Percentiles rank a stretch among this genome's conserved stretches.
Evolutionary conservation across 2,888 invertebrate genomes (phyloP).

Genomic region (Plebejus argus): DNA sequence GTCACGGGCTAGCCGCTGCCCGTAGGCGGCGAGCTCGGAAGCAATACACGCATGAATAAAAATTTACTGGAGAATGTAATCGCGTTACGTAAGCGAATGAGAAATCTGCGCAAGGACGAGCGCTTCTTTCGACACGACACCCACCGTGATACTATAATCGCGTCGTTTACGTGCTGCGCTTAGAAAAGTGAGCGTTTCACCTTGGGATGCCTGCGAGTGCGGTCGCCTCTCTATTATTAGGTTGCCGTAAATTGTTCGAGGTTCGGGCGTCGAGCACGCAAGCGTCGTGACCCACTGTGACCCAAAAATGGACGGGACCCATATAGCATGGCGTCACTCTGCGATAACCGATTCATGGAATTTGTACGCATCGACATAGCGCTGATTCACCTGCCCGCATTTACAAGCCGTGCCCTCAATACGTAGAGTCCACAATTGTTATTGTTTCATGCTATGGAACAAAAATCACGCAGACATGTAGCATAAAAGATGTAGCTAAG

Average conservation of each 20-base stretch:
- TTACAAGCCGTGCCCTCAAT: not conserved
- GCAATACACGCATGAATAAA: constrained; percentile 60
- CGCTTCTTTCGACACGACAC: constrained; percentile 65
- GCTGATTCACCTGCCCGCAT: constrained; percentile 13
- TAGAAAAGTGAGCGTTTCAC: constrained; percentile 77
- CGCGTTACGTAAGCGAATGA: constrained; percentile 70
- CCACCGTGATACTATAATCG: constrained; percentile 69
- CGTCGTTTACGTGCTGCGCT: constrained; percentile 71
- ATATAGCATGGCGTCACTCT: constrained; percentile 65
- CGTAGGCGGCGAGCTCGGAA: constrained; percentile 48
- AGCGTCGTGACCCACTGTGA: constrained; percentile 78
- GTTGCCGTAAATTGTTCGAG: constrained; percentile 62
- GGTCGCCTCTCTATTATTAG: constrained; percentile 71
- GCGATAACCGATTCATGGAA: constrained; percentile 72
- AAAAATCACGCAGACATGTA: not conserved
- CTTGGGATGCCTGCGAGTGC: constrained; percentile 68
- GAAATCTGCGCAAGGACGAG: constrained; percentile 74
- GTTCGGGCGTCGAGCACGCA: constrained; percentile 65
- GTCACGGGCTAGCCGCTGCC: constrained; percentile 65
- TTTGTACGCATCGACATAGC: constrained; percentile 57
- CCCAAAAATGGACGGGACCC: constrained; percentile 73
- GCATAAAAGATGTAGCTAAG: not conserved
- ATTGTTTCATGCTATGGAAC: not conserved
- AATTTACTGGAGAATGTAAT: constrained; percentile 51
- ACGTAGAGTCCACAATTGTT: not conserved